These are phyloP conservation scores for Allolobophora icterica DNA, from an alignment of 2,888 invertebrate genomes.

Conservation along the genomic window DNA sequence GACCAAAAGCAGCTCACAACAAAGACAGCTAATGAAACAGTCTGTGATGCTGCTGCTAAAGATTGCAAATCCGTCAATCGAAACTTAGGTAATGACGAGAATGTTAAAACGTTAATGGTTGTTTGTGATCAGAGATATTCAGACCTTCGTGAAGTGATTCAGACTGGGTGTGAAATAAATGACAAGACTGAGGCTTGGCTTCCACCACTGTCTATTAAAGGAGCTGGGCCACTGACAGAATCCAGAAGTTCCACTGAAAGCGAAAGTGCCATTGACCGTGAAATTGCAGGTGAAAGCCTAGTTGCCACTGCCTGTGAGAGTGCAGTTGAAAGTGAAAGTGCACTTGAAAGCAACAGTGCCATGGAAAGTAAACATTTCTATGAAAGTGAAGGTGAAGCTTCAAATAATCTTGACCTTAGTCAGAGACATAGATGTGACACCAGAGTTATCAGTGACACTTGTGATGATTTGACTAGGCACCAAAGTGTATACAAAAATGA, in stretches of 20 bases:
- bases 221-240: not conserved
- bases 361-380: not conserved
- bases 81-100: not conserved
- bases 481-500: not conserved
- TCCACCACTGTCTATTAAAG: not conserved
- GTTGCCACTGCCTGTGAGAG: too few species aligned
- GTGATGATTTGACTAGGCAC: not conserved
- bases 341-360: not conserved
- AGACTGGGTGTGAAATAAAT: not conserved
- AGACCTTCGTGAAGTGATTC: not conserved
- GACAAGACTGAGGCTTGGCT: not conserved
- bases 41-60: not conserved
- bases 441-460: not conserved
- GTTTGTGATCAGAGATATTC: not conserved
- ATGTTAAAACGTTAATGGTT: not conserved
- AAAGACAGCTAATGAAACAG: not conserved
- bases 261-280: too few species aligned
- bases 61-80: not conserved
- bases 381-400: not conserved
- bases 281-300: too few species aligned
- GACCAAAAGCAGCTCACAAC: not conserved
- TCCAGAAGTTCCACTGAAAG: not conserved
- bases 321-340: not conserved
- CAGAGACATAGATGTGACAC: not conserved
- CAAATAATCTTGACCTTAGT: not conserved